These are phyloP conservation scores for Tachyglossus aculeatus DNA, from an alignment of 2,797 vertebrate species.

Conservation along the genomic window DNA sequence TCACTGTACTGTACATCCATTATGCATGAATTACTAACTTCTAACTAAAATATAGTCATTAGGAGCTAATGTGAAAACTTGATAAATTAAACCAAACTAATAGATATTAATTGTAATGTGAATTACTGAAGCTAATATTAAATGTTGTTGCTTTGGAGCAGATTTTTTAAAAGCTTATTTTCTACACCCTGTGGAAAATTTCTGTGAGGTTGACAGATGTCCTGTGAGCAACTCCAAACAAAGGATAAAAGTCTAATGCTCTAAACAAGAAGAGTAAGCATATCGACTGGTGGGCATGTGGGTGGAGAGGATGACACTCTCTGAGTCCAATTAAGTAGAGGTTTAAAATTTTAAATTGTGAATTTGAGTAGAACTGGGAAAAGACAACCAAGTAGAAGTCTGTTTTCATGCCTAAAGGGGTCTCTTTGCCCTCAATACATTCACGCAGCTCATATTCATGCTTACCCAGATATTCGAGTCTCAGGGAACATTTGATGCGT, in stretches of 20 bases:
- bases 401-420: constrained; percentile 51
- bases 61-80: constrained; percentile 34
- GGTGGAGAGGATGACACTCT: constrained; percentile 37
- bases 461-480: constrained; percentile 16
- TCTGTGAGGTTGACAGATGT: constrained; percentile 50
- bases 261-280: constrained; percentile 47
- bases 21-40: constrained; percentile 42
- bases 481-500: constrained; percentile 38
- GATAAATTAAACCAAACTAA: constrained; percentile 56
- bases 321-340: constrained; percentile 30
- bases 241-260: constrained; percentile 38
- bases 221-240: constrained; percentile 32
- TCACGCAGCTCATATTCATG: constrained; percentile 12
- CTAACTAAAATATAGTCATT: constrained; percentile 46
- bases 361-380: constrained; percentile 38
- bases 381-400: constrained; percentile 41
- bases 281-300: constrained; percentile 17
- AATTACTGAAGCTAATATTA: constrained; percentile 53
- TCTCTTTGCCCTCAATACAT: constrained; percentile 50
- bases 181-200: constrained; percentile 51
- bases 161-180: constrained; percentile 59
- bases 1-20: constrained; percentile 27
- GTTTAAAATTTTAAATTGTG: constrained; percentile 37
- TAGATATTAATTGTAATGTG: constrained; percentile 44
- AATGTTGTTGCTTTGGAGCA: constrained; percentile 50